These are phyloP conservation scores for Cromileptes altivelis DNA, from an alignment of 2,113 vertebrate genomes.

Conservation along the genomic window DNA sequence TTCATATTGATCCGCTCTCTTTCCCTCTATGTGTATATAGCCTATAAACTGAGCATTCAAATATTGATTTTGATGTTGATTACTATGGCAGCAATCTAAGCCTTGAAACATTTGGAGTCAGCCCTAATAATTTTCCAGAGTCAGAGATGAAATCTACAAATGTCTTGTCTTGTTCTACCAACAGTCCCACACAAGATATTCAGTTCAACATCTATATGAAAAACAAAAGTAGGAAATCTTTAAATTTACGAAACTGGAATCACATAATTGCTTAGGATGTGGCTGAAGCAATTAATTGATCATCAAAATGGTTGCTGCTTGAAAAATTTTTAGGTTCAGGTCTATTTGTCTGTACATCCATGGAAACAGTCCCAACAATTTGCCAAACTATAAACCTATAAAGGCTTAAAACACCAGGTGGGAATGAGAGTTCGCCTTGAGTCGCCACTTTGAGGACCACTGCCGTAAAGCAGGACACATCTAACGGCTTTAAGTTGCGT, in stretches of 20 bases:
- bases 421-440: too few relatives aligned
- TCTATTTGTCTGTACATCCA: not conserved
- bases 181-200: not conserved
- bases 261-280: not conserved
- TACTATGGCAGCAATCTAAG: too few relatives aligned
- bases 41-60: too few relatives aligned
- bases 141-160: not conserved
- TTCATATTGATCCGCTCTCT: too few relatives aligned
- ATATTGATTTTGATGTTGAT: too few relatives aligned
- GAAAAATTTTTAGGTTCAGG: too few relatives aligned
- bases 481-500: not conserved
- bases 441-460: not conserved
- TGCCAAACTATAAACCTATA: not conserved
- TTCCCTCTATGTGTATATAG: too few relatives aligned
- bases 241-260: not conserved
- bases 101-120: too few relatives aligned
- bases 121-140: not conserved
- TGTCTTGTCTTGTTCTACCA: not conserved
- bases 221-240: not conserved
- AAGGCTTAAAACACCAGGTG: too few relatives aligned
- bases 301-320: not conserved
- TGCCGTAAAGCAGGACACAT: not conserved
- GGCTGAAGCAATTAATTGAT: not conserved
- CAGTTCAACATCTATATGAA: not conserved
- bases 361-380: not conserved